Base-by-base conservation (phyloP, 2,888 invertebrate genomes). In the Calameuta filiformis region DNA sequence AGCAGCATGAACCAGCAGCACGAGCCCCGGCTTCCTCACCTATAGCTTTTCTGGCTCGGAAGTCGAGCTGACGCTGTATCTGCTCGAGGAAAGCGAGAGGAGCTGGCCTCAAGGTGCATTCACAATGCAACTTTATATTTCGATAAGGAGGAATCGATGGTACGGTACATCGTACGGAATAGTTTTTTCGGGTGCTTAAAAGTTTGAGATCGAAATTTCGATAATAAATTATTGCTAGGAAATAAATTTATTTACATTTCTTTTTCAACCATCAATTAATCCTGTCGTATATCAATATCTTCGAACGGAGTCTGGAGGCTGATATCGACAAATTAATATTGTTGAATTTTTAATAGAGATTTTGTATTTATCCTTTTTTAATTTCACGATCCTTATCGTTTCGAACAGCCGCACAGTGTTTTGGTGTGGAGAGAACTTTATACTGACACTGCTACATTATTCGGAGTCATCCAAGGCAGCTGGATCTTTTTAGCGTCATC, bases 401-500 rank as follows among this genome's bases (percentile, higher is more conserved):
- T 0, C 23, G 3, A 74, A 35, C 30, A 23, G 35, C n/a, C 74
- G 35, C 35, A 23, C 35, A 23, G 23, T 30, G 31, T 15, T 74
- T 34, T 3, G 35, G 74, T 74, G 35, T 34, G 74, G 30, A 30
- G n/a, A 4, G 12, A n/a, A 35, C 35, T n/a, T 37, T 37, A 37
- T 12, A 30, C 34, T 11, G 71, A 15, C 31, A 31, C 71, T 6
- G 71, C 71, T 30, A 71, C 71, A 56, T 56, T 74, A 74, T 83
- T 78, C 82, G 85, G 85, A 88, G 86, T 86, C 84, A 88, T 88
- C 87, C 85, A 86, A 86, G 85, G 89, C 91, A 91, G 91, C 91
- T 91, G 90, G 85, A 88, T 86, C 78, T 87, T 85, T 85, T 83
- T 85, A 86, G 88, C 90, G 89, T 91, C 91, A 91, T 91, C 91